Evolutionary conservation across 2,888 invertebrate genomes (phyloP), one percentile per base, ranked within the genome.

Genomic region (Cloeon dipterum): DNA sequence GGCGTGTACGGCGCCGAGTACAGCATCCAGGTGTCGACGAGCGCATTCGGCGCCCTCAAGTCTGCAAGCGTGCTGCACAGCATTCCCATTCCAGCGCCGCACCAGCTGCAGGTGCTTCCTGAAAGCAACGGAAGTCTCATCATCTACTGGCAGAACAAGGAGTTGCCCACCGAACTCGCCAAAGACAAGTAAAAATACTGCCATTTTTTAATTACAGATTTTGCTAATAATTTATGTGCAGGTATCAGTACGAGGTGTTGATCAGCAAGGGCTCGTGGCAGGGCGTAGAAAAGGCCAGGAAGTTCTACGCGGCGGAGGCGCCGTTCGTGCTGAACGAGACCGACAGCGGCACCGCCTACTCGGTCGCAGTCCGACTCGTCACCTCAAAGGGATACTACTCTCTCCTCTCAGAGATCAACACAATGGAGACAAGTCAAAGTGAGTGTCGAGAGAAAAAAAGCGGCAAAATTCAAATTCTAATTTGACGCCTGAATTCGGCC

Each of bases 71-170:
- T 67, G 1, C 45, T 60, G 18, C 64, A 65, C 37, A 43, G 49
- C 16, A 71, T 71, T 5, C 67, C 68, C 5, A 56, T 81, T 37
- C 59, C 65, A 26, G 57, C 72, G 5, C 81, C 79, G 1, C 61
- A 63, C 45, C 70, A 70, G 46, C 56, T 79, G 17, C 60, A 62
- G 32, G 70, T 71, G 17, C 57, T 65, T 46, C 57, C 64, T 13
- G 60, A 68, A 40, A 59, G 59, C 16, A 68, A 68, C 52, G 72
- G 71, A 4, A 69, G 67, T 46, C 66, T 68, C 48, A 56, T 71
- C 44, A 58, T 79, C 21, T 65, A 62, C 49, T 81, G 81, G 79
- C 59, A 66, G 41, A 65, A 68, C 42, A 52, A 56, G 3, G 53
- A 55, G 3, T 46, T 60, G 13, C 52, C 58, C 14, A 11, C 17